Evolutionary conservation across 2,113 vertebrate genomes (phyloP), one percentile per base, ranked within the genome.

Genomic region (Lepus americanus): DNA sequence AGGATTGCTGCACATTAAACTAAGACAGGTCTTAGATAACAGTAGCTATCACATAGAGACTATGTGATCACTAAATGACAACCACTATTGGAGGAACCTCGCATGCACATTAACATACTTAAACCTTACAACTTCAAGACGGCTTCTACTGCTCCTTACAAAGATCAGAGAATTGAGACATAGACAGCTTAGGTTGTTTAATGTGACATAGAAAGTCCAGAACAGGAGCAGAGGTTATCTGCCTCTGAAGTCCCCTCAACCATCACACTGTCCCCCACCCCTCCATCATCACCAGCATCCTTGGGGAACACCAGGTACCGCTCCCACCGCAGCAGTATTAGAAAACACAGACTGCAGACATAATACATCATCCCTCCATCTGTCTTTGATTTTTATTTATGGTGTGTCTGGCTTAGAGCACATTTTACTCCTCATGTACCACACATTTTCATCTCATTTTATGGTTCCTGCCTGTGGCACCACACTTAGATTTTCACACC

Each of bases 341-440:
- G 23, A 67, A 90, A 94, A 51, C 69, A 70, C 25, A n/a, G 61
- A 49, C 31, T 87, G 36, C 8, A 79, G 66, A 92, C 72, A 9
- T 31, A 89, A 44, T 55, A n/a, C 1, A 39, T 72, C 51, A 12
- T 49, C 84, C 29, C 55, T 44, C 39, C n/a, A 84, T 77, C 33
- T 87, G 33, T 39, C 66, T 85, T 92, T 95, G 36, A n/a, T 74
- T 74, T 86, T 73, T 59, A 86, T 61, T 61, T 74, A 51, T 74
- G 33, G 12, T 89, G 27, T 74, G 79, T 78, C 64, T 85, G 44
- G 73, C 29, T 51, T 33, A 87, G 59, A 61, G 39, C 27, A 82
- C 3, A 53, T 73, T 95, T 80, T 74, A 36, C 5, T 90, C 44
- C 74, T 66, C 89, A n/a, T 63, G 39, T 83, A 61, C 16, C 73